A percentile compares a stretch with the other conserved stretches of the same genome.
phyloP scores from a whole-genome alignment of 2,797 vertebrate genomes.

The Streptopelia turtur region DNA sequence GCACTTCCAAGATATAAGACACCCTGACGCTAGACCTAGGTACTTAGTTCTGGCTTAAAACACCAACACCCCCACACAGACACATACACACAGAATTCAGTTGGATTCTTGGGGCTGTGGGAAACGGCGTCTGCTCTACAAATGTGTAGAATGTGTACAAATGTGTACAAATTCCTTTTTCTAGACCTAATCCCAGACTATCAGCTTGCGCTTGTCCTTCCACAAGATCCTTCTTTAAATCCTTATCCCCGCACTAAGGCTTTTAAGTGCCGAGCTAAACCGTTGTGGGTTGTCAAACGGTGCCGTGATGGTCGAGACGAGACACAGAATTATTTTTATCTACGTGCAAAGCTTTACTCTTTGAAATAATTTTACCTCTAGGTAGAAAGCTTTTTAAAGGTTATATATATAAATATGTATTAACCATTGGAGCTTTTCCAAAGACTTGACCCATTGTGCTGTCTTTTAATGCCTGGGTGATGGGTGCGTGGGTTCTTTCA shows the following conservation, averaged over 20 bases:
- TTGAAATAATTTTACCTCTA: neutral
- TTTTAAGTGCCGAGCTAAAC: neutral
- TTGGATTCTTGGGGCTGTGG: neutral
- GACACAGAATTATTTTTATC: neutral
- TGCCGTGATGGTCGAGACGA: neutral
- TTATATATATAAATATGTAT: too few relatives aligned
- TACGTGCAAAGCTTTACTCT: neutral
- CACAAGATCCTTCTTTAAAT: neutral
- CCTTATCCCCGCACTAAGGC: neutral
- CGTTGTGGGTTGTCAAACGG: neutral
- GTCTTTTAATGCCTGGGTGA: neutral
- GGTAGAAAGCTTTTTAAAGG: neutral
- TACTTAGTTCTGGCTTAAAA: neutral
- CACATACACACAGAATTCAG: accelerated
- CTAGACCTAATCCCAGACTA: neutral
- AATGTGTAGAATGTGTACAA: neutral
- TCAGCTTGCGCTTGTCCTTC: neutral
- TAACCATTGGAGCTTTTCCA: neutral
- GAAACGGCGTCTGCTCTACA: neutral
- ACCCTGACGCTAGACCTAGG: neutral
- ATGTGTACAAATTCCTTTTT: neutral
- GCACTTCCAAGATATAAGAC: neutral
- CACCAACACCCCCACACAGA: accelerated
- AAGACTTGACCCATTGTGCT: neutral
- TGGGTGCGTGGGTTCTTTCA: neutral